These are phyloP conservation scores for Pterostichus madidus DNA, from an alignment of 2,888 invertebrate species.

Conservation along the genomic window DNA sequence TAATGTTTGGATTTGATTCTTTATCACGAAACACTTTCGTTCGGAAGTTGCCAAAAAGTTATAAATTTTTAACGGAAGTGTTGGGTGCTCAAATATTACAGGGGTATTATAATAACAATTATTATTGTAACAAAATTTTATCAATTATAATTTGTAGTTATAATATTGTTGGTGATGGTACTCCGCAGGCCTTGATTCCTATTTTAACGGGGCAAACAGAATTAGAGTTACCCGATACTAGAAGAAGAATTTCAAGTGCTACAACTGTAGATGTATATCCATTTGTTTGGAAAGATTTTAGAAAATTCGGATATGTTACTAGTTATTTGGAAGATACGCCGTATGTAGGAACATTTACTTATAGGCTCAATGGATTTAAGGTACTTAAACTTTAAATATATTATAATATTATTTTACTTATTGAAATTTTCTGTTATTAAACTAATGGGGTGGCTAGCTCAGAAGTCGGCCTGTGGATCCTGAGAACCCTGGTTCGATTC, in stretches of 20 bases:
- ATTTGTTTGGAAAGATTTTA: constrained; percentile 91
- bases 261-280: constrained; percentile 88
- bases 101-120: constrained; percentile 78
- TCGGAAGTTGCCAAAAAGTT: constrained; percentile 87
- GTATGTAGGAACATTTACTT: constrained; percentile 91
- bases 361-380: constrained; percentile 91
- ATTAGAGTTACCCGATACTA: constrained; percentile 91
- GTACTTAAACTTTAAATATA: constrained; percentile 69
- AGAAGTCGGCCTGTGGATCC: no score
- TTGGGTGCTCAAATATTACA: constrained; percentile 83
- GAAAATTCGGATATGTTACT: constrained; percentile 85
- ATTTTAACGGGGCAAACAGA: constrained; percentile 92
- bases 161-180: constrained; percentile 93
- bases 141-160: constrained; percentile 74
- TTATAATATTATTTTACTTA: no score
- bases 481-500: no score
- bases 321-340: constrained; percentile 94
- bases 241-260: constrained; percentile 84
- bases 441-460: no score
- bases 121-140: constrained; percentile 63
- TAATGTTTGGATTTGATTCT: constrained; percentile 95
- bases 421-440: no score
- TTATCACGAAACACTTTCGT: constrained; percentile 90
- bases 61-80: constrained; percentile 82
- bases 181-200: constrained; percentile 92